phyloP scores from a whole-genome alignment of 2,113 vertebrate genomes.

The Motacilla alba region DNA sequence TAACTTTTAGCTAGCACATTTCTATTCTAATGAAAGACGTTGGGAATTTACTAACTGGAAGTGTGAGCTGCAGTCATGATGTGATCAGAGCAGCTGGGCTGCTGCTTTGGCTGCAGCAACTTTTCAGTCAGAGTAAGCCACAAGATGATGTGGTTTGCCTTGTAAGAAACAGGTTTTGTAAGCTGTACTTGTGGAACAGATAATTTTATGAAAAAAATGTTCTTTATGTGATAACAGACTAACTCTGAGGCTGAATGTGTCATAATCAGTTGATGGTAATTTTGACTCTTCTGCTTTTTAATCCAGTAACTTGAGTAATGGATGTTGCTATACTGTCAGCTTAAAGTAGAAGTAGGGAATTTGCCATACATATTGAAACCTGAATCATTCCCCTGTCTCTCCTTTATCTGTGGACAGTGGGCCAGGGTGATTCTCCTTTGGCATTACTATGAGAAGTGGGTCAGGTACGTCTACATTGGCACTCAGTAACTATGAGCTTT shows the following conservation, averaged over 20 bases:
- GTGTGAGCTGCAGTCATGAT: neutral
- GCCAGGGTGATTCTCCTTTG: neutral
- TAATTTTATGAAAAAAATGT: neutral
- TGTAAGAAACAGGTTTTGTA: neutral
- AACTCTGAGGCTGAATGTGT: neutral
- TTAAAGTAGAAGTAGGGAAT: neutral
- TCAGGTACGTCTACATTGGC: neutral
- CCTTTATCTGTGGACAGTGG: neutral
- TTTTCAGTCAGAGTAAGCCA: neutral
- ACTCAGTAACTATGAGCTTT: neutral
- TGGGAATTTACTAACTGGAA: neutral
- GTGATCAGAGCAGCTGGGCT: neutral
- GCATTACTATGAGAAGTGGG: neutral
- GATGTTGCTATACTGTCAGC: neutral
- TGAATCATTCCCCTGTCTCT: neutral
- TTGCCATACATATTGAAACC: neutral
- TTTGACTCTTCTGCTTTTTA: neutral
- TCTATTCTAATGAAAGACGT: neutral
- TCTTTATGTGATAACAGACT: neutral
- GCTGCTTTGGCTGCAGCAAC: neutral
- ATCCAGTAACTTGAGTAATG: neutral
- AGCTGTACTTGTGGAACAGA: neutral
- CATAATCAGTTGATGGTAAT: neutral
- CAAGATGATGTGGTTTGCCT: neutral
- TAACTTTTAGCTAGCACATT: neutral